Evolutionary conservation across 2,888 invertebrate species (phyloP), one percentile per base, ranked within the genome.

Genomic region (Dryococelus australis): DNA sequence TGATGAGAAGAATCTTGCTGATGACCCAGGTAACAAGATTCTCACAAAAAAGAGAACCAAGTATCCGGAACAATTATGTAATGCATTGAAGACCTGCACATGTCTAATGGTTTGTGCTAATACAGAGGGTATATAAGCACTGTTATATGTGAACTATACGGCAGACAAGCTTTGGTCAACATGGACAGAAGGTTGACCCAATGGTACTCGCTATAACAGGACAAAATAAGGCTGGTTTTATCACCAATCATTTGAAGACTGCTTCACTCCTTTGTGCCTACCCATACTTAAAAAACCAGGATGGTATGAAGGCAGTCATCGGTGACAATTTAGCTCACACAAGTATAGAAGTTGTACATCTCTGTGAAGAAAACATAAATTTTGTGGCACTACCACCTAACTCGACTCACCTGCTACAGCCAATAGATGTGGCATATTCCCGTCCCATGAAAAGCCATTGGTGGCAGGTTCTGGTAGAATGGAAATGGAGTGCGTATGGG

Each of bases 41-140:
- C 28, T 83, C 16, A 83, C 83, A 83, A 83, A 43, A 83, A 83
- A 27, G 83, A 27, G 83, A 65, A 83, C 83, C 13, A 83, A 83
- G 83, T 83, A 83, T 43, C 83, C 83, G 13, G 83, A 83, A 6
- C 28, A 43, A 43, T 26, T 83, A 35, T 43, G 83, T 83, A 83
- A 83, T 83, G 35, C 83, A 35, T 83, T n/a, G n/a, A 35, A 35
- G 35, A 4, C 35, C 35, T 35, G 35, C 35, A 35, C 35, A 35
- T 35, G 2, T 35, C 4, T 35, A 4, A 35, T 35, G 35, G 35
- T 35, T 3, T 35, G 35, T 35, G 35, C 2, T 4, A 35, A 35
- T 35, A 4, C 35, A 35, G 35, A 35, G 35, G 35, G 35, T 4
- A 35, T 3, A 3, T 4, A 3, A 35, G 1, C 4, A 35, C 35